These are phyloP conservation scores for Ispidina lecontei DNA, from an alignment of 2,797 vertebrate species.

Conservation along the genomic window DNA sequence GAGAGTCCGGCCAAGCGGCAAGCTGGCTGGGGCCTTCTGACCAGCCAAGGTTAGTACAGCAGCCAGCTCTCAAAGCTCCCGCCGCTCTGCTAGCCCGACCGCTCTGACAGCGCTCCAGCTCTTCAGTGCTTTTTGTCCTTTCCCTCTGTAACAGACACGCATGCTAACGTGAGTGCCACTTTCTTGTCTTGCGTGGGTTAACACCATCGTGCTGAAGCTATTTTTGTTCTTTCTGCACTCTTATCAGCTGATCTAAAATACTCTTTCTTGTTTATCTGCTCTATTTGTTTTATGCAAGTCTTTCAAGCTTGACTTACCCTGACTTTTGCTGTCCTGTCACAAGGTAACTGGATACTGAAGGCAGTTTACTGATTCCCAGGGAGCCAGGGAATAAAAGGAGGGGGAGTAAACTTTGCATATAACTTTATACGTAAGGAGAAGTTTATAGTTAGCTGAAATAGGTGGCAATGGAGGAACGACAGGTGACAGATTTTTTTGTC, in stretches of 20 bases:
- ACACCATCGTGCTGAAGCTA: not conserved
- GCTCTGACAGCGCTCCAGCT: constrained; percentile 32
- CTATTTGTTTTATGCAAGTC: constrained; percentile 39
- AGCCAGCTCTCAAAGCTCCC: constrained; percentile 20
- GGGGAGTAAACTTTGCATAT: not conserved
- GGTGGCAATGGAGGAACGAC: not conserved
- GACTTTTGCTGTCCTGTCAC: constrained; percentile 34
- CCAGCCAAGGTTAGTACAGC: constrained; percentile 92
- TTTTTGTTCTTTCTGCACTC: constrained; percentile 1
- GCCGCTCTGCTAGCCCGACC: constrained; percentile 5
- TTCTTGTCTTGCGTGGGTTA: constrained; percentile 32
- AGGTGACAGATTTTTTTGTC: not conserved
- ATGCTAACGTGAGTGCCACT: not conserved
- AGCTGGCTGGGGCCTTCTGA: constrained; percentile 92
- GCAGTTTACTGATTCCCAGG: constrained; percentile 23
- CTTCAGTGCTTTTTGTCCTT: not conserved
- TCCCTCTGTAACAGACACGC: not conserved
- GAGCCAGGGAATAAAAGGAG: not conserved
- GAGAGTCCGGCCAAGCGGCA: constrained; percentile 81
- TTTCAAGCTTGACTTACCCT: constrained; percentile 40
- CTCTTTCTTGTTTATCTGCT: constrained; percentile 40
- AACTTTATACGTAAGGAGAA: not conserved
- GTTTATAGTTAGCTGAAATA: not conserved
- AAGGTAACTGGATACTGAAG: constrained; percentile 47
- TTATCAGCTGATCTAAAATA: constrained; percentile 39